Base-by-base conservation (phyloP, 2,797 vertebrate genomes). In the Cossypha niveicapilla region DNA sequence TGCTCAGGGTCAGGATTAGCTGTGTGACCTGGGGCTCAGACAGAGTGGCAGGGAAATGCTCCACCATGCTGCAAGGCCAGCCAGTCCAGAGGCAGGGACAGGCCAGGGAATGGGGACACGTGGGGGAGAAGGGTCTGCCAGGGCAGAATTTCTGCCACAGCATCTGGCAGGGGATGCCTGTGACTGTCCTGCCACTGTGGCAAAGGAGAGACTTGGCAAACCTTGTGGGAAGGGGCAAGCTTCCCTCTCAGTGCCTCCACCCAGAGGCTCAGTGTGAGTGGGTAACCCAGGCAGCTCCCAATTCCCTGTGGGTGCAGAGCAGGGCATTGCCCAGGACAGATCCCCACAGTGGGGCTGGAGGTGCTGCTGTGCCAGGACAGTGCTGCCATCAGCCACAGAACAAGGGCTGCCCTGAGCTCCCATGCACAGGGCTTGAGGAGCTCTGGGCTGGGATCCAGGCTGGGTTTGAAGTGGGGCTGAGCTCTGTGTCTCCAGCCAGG, bases 1-100 rank as follows among this genome's bases (percentile, higher is more conserved):
- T 17, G 91, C 42, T 71, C 9, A 13, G 93, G 97, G 97, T 97
- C 97, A 93, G 95, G 47, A 94, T 95, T 92, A 94, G 86, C 61
- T 72, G 92, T 7, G 23, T 96, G 97, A 97, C 96, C 97, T 92
- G 44, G 13, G 41, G 50, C 57, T 76, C 81, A 96, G 95, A 94
- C 89, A 48, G 95, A 96, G 92, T 4, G 86, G 95, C 88, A 78
- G 95, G 95, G 93, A 82, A 83, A 89, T 58, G 76, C 86, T 92
- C 75, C 91, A 8, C 86, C 93, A 94, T 95, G 93, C 87, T 86
- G 95, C 84, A 2, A 93, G 70, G 90, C 83, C 82, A 87, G 92
- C 37, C 10, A 76, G 88, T n/a, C 71, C 76, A 51, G 86, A 66
- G 92, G 76, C 71, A 45, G 25, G 74, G 74, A 70, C 30, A 62